phyloP scores from a whole-genome alignment of 1,140 invertebrate genomes.

The Drosophila cardini region DNA sequence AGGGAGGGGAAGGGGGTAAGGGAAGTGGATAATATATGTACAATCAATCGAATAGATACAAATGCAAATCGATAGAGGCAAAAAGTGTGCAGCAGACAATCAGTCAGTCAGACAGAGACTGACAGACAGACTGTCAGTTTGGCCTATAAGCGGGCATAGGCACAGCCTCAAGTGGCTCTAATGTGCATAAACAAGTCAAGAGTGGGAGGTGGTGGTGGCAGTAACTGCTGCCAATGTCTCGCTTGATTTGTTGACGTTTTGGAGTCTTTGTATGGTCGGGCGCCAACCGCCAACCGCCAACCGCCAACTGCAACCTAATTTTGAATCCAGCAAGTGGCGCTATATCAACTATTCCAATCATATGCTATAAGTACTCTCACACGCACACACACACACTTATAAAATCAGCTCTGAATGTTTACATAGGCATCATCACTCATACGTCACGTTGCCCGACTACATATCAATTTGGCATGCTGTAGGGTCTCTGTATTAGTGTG shows the following conservation, averaged over 20 bases:
- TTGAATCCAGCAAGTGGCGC: slow-evolving; percentile 68
- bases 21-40: background rate
- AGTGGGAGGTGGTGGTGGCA: background rate
- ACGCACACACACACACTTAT: background rate
- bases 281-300: slow-evolving; percentile 63
- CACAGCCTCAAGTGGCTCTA: slow-evolving; percentile 66
- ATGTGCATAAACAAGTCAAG: slow-evolving; percentile 66
- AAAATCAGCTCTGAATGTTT: slow-evolving; percentile 28
- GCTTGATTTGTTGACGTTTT: slow-evolving; percentile 53
- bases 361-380: slow-evolving; percentile 60
- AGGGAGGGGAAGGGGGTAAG: background rate
- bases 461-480: slow-evolving; percentile 58
- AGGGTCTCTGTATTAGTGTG: slow-evolving; percentile 1
- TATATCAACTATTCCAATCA: slow-evolving; percentile 69
- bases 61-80: slow-evolving; percentile 61
- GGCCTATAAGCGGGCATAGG: slow-evolving; percentile 7
- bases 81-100: slow-evolving; percentile 61
- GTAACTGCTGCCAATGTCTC: slow-evolving; percentile 30
- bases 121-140: slow-evolving; percentile 40
- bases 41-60: slow-evolving; percentile 52
- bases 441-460: slow-evolving; percentile 76
- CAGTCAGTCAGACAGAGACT: slow-evolving; percentile 47
- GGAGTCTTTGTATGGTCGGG: slow-evolving; percentile 54
- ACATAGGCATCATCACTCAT: slow-evolving; percentile 76
- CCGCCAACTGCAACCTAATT: slow-evolving; percentile 72